These are phyloP conservation scores for Ancistrus triradiatus DNA, from an alignment of 2,113 vertebrate species.

Conservation along the genomic window DNA sequence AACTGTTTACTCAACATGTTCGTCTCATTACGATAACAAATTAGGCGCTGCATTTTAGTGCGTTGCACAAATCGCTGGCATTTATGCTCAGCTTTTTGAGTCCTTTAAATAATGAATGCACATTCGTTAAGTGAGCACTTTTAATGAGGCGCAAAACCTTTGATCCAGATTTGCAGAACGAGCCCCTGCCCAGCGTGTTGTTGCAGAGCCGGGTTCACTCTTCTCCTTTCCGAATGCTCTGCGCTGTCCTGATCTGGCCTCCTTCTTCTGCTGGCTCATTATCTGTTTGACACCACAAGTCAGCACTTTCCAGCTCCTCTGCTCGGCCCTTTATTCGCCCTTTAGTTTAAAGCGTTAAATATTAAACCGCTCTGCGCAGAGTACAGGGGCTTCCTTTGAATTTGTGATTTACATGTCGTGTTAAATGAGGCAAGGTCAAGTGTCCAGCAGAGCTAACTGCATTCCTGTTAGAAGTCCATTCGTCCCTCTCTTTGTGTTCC, in stretches of 20 bases:
- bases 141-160: conserved; percentile 36
- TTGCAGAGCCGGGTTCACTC: neutral
- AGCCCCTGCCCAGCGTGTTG: neutral
- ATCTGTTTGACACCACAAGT: conserved; percentile 15
- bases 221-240: conserved; percentile 13
- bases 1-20: conserved; percentile 23
- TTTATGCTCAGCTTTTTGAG: conserved; percentile 20
- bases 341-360: neutral
- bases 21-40: conserved; percentile 39
- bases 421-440: conserved; percentile 3
- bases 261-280: conserved; percentile 10
- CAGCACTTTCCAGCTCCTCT: neutral
- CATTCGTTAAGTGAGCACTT: conserved; percentile 25
- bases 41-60: conserved; percentile 17
- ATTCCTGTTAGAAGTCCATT: neutral
- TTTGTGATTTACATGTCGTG: conserved; percentile 5
- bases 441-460: neutral
- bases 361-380: neutral
- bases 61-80: conserved; percentile 31
- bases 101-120: conserved; percentile 36
- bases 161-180: conserved; percentile 21
- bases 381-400: conserved; percentile 1
- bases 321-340: neutral
- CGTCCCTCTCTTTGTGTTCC: neutral
- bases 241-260: conserved; percentile 6